Conservation (phyloP, 2,113 vertebrate species). For the Actinemys pallida region DNA sequence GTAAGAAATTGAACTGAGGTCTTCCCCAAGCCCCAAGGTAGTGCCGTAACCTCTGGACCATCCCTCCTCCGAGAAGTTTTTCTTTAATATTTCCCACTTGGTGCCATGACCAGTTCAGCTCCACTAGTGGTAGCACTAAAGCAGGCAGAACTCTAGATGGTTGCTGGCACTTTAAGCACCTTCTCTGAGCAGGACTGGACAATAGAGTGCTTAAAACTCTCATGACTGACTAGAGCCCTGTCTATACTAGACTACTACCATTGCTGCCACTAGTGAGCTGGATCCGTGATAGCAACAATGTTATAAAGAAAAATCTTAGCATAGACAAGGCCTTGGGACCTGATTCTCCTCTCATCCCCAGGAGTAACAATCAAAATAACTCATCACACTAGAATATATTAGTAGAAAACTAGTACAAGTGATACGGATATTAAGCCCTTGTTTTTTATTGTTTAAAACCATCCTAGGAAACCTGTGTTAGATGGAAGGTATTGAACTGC, state of each 20-base stretch:
- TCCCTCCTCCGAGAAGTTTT: too few relatives aligned
- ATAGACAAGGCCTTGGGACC: rapidly evolving
- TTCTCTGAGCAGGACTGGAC: not conserved
- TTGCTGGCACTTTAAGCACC: not conserved
- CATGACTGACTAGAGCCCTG: not conserved
- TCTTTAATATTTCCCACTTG: too few relatives aligned
- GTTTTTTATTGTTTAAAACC: not conserved
- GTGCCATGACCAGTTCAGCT: not conserved
- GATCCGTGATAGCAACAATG: not conserved
- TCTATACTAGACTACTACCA: not conserved
- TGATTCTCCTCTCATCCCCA: not conserved
- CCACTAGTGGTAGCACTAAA: not conserved
- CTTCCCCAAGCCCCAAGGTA: not conserved
- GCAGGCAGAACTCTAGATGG: not conserved
- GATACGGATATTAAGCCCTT: not conserved
- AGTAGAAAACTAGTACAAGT: not conserved
- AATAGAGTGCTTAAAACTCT: not conserved
- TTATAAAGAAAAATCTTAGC: not conserved
- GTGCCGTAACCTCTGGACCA: too few relatives aligned
- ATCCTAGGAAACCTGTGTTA: not conserved
- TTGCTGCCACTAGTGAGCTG: not conserved
- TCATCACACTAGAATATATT: rapidly evolving
- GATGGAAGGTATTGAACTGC: slow-evolving; percentile 42
- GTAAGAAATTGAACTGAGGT: not conserved
- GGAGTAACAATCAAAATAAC: not conserved